Conservation (phyloP, 2,888 invertebrate genomes). For the Digitonthophagus gazella region DNA sequence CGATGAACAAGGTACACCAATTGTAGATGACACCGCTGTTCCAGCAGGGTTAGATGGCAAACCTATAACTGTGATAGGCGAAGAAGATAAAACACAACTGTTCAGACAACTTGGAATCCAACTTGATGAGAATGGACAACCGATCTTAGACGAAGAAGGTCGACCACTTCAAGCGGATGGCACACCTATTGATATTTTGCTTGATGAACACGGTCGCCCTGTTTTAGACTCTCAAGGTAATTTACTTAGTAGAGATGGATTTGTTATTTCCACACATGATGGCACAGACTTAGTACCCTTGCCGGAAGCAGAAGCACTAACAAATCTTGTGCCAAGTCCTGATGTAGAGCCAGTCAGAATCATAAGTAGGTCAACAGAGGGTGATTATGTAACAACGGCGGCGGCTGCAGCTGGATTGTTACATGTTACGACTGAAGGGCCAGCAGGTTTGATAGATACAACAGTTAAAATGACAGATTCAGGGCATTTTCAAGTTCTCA, state of each 20-base stretch:
- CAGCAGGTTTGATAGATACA: constrained; percentile 47
- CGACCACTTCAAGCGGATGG: no score
- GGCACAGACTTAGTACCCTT: background rate
- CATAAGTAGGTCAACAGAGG: constrained; percentile 37
- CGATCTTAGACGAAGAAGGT: background rate
- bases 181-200: no score
- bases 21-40: background rate
- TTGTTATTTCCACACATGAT: no score
- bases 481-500: constrained; percentile 46
- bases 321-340: constrained; percentile 25
- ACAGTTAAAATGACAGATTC: constrained; percentile 43
- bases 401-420: constrained; percentile 45
- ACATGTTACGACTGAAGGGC: constrained; percentile 48
- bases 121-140: background rate
- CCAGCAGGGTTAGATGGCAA: background rate
- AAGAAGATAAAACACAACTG: no score
- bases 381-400: constrained; percentile 44
- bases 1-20: background rate
- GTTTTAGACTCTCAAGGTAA: no score
- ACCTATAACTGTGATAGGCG: no score
- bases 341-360: constrained; percentile 34
- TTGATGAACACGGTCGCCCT: no score
- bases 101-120: no score
- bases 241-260: no score
- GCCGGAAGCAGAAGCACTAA: background rate